Evolutionary conservation across 2,888 invertebrate genomes (phyloP), one percentile per base, ranked within the genome.

Genomic region (Hanleya hanleyi): DNA sequence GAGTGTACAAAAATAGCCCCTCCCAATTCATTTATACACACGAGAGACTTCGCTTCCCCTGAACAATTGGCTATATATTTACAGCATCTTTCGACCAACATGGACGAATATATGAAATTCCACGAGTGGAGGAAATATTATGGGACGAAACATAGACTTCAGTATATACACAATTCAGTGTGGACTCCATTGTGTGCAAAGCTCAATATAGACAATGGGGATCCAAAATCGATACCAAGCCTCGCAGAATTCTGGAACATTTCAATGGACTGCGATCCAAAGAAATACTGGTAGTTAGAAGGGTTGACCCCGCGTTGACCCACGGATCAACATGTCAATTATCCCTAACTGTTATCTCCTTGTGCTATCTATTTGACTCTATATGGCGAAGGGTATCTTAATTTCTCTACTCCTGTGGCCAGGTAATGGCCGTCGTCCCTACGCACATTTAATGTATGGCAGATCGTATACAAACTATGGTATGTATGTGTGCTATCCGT

Each of bases 21-120:
- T 7, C 64, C 64, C 15, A 32, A 64, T 33, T 64, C 64, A 1
- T 37, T 64, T 64, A 64, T 64, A n/a, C 38, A 37, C 37, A 37
- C 29, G 15, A 22, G 15, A 37, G 64, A 64, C 9, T 64, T 64
- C 26, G n/a, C 35, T 12, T 18, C 3, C 18, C 64, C 64, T 35
- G 5, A 64, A 64, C n/a, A 64, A 1, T 33, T 64, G 9, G 64
- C n/a, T 9, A 2, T 36, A 3, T 64, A 64, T 64, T 5, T 64
- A 18, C 1, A 4, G 15, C 22, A 32, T 3, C 26, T 64, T 36
- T 35, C 64, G 15, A 35, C n/a, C 15, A 64, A 64, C 9, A 64
- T 15, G 36, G 36, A 35, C 18, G 64, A 18, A 32, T 64, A 64
- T 64, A 64, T 64, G 64, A 37, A 64, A 36, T 64, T 22, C 26